A percentile compares a stretch with the other conserved stretches of the same genome.
phyloP scores from a whole-genome alignment of 1,140 invertebrate genomes.

The Nebria ingens region DNA sequence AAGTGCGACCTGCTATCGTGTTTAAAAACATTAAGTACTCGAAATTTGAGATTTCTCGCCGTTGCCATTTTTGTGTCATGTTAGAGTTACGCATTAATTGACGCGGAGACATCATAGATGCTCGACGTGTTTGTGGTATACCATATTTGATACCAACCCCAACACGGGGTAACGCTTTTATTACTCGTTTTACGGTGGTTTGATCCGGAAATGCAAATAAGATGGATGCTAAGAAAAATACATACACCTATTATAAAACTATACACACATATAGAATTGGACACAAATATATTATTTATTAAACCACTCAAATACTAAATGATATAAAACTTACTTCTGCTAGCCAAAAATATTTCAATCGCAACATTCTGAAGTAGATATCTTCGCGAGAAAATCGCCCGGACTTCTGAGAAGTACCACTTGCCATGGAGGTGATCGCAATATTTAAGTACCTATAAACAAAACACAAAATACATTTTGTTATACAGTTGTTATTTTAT shows the following conservation, averaged over 20 bases:
- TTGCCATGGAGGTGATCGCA: constrained; percentile 97
- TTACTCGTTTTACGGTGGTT: constrained; percentile 94
- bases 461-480: constrained; percentile 19
- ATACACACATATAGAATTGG: background rate
- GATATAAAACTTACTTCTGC: constrained; percentile 81
- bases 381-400: constrained; percentile 93
- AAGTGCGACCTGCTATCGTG: constrained; percentile 96
- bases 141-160: constrained; percentile 99
- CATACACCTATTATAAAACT: background rate
- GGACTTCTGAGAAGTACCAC: constrained; percentile 98
- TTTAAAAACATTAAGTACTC: constrained; percentile 99
- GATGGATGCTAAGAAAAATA: constrained; percentile 72
- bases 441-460: constrained; percentile 82
- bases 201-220: constrained; percentile 97
- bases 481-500: background rate
- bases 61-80: constrained; percentile 99
- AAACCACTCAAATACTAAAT: constrained; percentile 6
- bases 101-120: constrained; percentile 95
- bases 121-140: constrained; percentile 90
- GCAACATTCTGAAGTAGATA: constrained; percentile 95
- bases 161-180: constrained; percentile 92
- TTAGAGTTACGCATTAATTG: constrained; percentile 97
- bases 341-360: constrained; percentile 96
- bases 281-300: constrained; percentile 10
- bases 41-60: constrained; percentile 97